These are phyloP conservation scores for Erannis defoliaria DNA, from an alignment of 2,888 invertebrate species.

Conservation along the genomic window DNA sequence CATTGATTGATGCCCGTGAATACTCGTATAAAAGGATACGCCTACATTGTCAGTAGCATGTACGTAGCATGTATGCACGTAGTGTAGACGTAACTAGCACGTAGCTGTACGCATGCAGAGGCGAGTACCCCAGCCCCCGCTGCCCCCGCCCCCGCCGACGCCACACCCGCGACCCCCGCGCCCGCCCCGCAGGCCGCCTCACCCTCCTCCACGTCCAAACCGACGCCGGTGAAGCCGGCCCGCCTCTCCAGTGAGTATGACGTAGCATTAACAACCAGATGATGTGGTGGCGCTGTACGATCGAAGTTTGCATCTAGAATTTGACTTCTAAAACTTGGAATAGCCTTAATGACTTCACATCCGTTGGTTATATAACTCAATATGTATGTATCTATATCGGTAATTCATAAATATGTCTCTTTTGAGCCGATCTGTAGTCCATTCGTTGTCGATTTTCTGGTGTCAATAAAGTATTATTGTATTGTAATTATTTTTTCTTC, in stretches of 20 bases:
- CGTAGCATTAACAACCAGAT: slow-evolving; percentile 40
- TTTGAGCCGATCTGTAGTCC: too few species aligned
- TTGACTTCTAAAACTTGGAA: slow-evolving; percentile 2
- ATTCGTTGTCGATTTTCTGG: too few species aligned
- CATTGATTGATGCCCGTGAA: not conserved
- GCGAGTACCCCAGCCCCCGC: slow-evolving; percentile 56
- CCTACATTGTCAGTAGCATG: slow-evolving; percentile 39
- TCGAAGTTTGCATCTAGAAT: slow-evolving; percentile 47
- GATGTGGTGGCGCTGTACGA: slow-evolving; percentile 37
- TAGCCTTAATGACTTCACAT: not conserved
- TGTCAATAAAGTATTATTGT: too few species aligned
- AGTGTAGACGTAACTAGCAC: slow-evolving; percentile 76
- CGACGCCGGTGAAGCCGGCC: slow-evolving; percentile 80
- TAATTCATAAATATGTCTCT: too few species aligned
- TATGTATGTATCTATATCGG: too few species aligned
- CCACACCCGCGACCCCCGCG: slow-evolving; percentile 45
- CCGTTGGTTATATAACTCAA: not conserved
- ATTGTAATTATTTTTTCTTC: too few species aligned
- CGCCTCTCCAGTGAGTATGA: slow-evolving; percentile 81
- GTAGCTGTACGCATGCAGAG: slow-evolving; percentile 83
- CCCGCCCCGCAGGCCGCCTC: slow-evolving; percentile 43
- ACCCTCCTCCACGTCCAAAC: slow-evolving; percentile 66
- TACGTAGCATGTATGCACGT: slow-evolving; percentile 47
- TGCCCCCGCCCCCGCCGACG: slow-evolving; percentile 49
- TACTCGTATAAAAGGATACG: slow-evolving; percentile 35